Conservation (phyloP, 1,140 invertebrate species). For the Psix sp. region DNA sequence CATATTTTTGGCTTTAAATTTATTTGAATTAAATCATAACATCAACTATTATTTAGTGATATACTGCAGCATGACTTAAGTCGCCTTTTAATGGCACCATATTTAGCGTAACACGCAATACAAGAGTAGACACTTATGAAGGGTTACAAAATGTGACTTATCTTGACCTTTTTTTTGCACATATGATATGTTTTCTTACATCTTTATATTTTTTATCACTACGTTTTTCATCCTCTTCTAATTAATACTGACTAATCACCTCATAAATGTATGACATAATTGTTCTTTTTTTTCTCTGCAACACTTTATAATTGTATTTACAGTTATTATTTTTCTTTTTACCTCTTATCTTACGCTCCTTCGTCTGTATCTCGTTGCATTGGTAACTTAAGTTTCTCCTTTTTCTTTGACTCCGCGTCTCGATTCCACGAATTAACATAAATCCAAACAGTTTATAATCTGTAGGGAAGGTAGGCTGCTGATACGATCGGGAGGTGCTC, state of each 20-base stretch:
- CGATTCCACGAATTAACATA: conserved; percentile 74
- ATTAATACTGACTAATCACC: conserved; percentile 13
- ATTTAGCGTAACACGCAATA: too few species aligned
- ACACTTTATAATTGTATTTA: conserved; percentile 57
- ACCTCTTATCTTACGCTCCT: conserved; percentile 57
- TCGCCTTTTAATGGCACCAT: too few species aligned
- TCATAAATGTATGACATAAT: conserved; percentile 16
- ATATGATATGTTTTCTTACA: too few species aligned
- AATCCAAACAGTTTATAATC: conserved; percentile 74
- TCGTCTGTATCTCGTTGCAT: conserved; percentile 60
- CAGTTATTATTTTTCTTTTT: conserved; percentile 55
- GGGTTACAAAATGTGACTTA: too few species aligned
- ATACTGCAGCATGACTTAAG: too few species aligned
- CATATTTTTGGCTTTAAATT: too few species aligned
- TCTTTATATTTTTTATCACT: too few species aligned
- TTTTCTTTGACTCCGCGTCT: conserved; percentile 53
- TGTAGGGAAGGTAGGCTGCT: conserved; percentile 66
- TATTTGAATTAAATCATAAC: too few species aligned
- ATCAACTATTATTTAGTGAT: too few species aligned
- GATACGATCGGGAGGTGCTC: conserved; percentile 72
- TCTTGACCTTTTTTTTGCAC: too few species aligned
- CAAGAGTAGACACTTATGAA: too few species aligned
- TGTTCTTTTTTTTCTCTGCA: conserved; percentile 19
- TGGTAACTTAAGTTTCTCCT: conserved; percentile 58
- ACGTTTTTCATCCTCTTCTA: too few species aligned